Evolutionary conservation across 2,888 invertebrate species (phyloP), one percentile per base, ranked within the genome.

Genomic region (Aricia artaxerxes): DNA sequence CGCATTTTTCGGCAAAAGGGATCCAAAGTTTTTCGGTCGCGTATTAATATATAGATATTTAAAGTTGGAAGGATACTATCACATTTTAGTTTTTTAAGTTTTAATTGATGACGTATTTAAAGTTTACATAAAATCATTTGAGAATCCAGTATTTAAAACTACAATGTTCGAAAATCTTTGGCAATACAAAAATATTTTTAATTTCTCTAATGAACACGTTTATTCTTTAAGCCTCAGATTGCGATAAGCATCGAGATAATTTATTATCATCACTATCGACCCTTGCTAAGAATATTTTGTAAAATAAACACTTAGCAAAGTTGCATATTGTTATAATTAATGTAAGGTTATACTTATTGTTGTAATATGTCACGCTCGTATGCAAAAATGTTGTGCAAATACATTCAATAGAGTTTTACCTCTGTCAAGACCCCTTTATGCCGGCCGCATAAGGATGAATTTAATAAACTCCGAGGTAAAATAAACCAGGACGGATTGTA

Each of bases 371-470:
- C 13, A 69, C 69, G 35, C 69, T 69, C 13, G 69, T 16, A 69
- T 69, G 69, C 35, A 38, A 35, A 57, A 69, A 69, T 69, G 35
- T 69, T 69, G 69, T 35, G 69, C 69, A 69, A 69, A 69, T 69
- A 69, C 35, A 64, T 31, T 57, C 16, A 13, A 3, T 4, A 13
- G 13, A 57, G 4, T 57, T 57, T 57, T 57, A 57, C 57, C 57
- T 57, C 57, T 57, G 57, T 0, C 16, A 57, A 57, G 57, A 57
- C 57, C 11, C 49, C 16, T 57, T 16, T 57, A 57, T 57, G 57
- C 16, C 16, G 16, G 4, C 57, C 3, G 4, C 16, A 16, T 57
- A 57, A 4, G 57, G 57, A 16, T 16, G 11, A 57, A 57, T 16
- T 57, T 57, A 1, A 57, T 57, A 16, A 16, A 57, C 16, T 16